Evolutionary conservation across 2,888 invertebrate genomes (phyloP), one percentile per base, ranked within the genome.

Genomic region (Abrostola tripartita): DNA sequence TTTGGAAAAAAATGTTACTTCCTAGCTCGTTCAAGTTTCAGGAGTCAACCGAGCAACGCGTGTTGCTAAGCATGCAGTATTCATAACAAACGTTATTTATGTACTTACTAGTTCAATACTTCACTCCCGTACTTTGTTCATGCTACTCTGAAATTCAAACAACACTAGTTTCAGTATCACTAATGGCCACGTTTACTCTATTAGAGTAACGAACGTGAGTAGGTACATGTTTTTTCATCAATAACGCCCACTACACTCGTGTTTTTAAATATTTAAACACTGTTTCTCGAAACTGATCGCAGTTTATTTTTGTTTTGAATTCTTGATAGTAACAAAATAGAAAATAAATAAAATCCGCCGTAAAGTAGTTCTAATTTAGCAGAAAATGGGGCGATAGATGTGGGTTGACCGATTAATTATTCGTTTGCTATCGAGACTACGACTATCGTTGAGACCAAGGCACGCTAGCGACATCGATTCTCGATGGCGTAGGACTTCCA

Each of bases 331-430:
- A 47, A 24, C 24, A 14, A 52, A 62, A 64, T 70, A 61, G 42
- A 37, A 56, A 52, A 5, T 10, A 51, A 73, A 78, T 74, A 78
- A 81, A 76, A 78, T 75, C 44, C 44, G 24, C 14, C 8, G 44
- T 47, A 24, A 47, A 14, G 7, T 47, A 14, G 24, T 47, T 47
- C 78, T 80, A 84, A 87, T 90, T 89, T 86, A 82, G 82, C 75
- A 71, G 82, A 86, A 91, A 90, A 85, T 89, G 68, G 92, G 82
- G 70, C 90, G 82, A 81, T 83, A 83, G 81, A 78, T 80, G 84
- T 76, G 81, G 86, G 86, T 89, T 89, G 89, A 90, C 88, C 91
- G 90, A 91, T 93, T 92, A 93, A 94, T 93, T 92, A 93, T 93
- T 92, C 90, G 88, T 90, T 88, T 85, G 83, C 83, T 81, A 81